Evolutionary conservation across 2,797 vertebrate genomes (phyloP).

Genomic region (Notolabrus celidotus): DNA sequence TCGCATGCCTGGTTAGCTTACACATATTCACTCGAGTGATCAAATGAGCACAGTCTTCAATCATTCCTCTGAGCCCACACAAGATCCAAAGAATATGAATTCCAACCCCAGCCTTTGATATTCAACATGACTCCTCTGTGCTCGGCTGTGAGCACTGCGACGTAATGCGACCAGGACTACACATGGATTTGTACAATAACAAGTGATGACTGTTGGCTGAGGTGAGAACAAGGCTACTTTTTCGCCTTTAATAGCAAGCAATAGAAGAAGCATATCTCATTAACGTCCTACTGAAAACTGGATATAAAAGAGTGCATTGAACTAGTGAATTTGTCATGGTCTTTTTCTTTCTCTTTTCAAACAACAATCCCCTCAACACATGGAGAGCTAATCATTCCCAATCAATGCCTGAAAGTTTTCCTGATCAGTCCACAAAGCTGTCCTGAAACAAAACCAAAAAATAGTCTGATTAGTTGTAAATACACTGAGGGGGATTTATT

Average conservation of each 20-base stretch:
- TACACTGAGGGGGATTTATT: not conserved
- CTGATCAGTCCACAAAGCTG: constrained; percentile 26
- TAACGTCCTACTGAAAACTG: constrained; percentile 49
- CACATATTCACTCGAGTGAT: constrained; percentile 43
- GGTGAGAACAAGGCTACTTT: constrained; percentile 40
- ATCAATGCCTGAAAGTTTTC: not conserved
- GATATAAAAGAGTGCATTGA: constrained; percentile 27
- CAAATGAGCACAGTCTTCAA: constrained; percentile 60
- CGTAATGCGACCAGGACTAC: constrained; percentile 17
- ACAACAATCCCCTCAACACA: constrained; percentile 29
- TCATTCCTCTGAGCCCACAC: constrained; percentile 48
- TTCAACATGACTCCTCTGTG: constrained; percentile 28
- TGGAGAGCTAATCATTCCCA: constrained; percentile 9
- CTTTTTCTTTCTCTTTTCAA: constrained; percentile 31
- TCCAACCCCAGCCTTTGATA: constrained; percentile 57
- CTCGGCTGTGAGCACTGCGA: constrained; percentile 20
- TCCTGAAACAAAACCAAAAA: constrained; percentile 26
- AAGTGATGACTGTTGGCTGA: constrained; percentile 37
- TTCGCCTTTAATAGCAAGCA: constrained; percentile 12
- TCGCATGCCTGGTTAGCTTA: constrained; percentile 33
- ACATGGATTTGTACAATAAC: constrained; percentile 20
- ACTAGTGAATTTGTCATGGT: constrained; percentile 4
- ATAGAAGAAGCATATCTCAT: constrained; percentile 12
- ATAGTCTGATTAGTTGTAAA: constrained; percentile 32
- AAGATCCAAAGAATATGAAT: constrained; percentile 35